Conservation (phyloP, 2,113 vertebrate species). For the Tragelaphus scriptus region DNA sequence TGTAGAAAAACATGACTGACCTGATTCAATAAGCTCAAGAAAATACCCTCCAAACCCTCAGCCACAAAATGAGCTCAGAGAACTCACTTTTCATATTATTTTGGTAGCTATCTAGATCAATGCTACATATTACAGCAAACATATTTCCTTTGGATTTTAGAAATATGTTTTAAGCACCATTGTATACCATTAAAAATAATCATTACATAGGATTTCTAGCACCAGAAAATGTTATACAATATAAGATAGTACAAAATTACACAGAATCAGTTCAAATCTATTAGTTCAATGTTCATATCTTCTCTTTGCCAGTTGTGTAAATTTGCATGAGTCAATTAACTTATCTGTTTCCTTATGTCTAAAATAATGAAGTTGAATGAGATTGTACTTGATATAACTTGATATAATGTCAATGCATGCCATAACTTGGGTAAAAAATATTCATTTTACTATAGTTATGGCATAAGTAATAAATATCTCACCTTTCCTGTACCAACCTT, state of each 20-base stretch:
- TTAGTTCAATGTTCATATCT: neutral
- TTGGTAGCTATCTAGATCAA: neutral
- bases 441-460: neutral
- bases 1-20: neutral
- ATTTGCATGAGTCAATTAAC: neutral
- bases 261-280: neutral
- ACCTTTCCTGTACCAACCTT: neutral
- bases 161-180: neutral
- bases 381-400: neutral
- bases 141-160: neutral
- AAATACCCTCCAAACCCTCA: neutral
- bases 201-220: neutral
- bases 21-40: neutral
- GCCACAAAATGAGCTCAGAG: neutral
- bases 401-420: neutral
- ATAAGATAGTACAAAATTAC: neutral
- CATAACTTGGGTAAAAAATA: neutral
- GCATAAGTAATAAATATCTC: neutral
- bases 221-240: neutral
- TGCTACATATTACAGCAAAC: neutral
- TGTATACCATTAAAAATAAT: neutral
- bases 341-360: neutral
- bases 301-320: neutral
- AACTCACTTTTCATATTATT: neutral
- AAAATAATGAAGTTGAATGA: neutral